Evolutionary conservation across 2,888 invertebrate species (phyloP), one percentile per base, ranked within the genome.

Genomic region (Dasypolia templi): DNA sequence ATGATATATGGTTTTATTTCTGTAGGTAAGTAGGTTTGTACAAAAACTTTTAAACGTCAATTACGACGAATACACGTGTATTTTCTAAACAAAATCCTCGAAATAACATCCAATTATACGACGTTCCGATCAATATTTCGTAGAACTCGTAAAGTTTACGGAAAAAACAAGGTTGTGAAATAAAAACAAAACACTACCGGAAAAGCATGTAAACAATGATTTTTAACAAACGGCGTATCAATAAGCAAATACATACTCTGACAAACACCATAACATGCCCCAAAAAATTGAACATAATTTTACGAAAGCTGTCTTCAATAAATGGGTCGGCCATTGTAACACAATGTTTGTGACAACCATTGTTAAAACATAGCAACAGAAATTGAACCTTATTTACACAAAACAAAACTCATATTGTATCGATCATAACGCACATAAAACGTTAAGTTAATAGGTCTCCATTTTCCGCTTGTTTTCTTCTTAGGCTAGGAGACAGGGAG

Each of bases 381-480:
- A 85, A 83, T 71, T 83, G 75, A 65, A 85, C 88, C 83, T 83
- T 89, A 87, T 84, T 79, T 77, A 81, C 74, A 71, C 59, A 64
- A 51, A 63, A 81, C 78, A 90, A 81, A 85, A 82, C 79, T 74
- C 84, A 88, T 82, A 87, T 87, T 87, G 65, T 84, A 86, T 90
- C 82, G 88, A 88, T 90, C 88, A 88, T 82, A 81, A 77, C 72
- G 67, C 64, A 68, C 82, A 89, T 90, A 89, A 90, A 89, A 75
- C 83, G 77, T 86, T 87, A 87, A 87, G 82, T 89, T 90, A 89
- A 90, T 88, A 85, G 86, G 76, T 71, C 49, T 58, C 76, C 74
- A 86, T 90, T 89, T 90, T 88, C 89, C 83, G 86, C 85, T 84
- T 85, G 85, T 88, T 90, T 90, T 88, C 89, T 82, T 85, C 72